Base-by-base conservation (phyloP, 2,797 vertebrate species). In the Iguana delicatissima region DNA sequence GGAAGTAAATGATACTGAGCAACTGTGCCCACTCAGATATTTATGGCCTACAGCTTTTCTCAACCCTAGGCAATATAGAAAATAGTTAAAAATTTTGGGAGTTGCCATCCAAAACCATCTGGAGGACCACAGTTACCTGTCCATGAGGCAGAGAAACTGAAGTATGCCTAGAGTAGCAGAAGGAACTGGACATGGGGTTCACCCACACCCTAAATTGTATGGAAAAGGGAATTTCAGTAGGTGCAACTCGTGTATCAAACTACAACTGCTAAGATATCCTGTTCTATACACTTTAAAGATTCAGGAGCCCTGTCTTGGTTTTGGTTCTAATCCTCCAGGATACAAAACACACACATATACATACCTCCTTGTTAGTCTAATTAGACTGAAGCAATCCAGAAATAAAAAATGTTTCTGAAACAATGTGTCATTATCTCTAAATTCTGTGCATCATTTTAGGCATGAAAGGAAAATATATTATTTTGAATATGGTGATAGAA, bases 401-500 rank as follows among this genome's bases (percentile, higher is more conserved):
- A 69, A 80, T 83, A n/a, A 92, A 4, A 35, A 89, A 24, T 57
- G 46, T 79, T 59, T 57, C 42, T 87, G 81, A 46, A 85, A 79
- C 84, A 13, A 80, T 85, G 35, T 59, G 20, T 29, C 80, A 52
- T 89, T 77, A 85, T 64, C 26, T 55, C 38, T 84, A 85, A 74
- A 64, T 10, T 62, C 62, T 92, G 32, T 6, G 22, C 4, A 0
- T 74, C 91, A 52, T 42, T 74, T 89, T 13, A 76, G 90, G 46
- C 59, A 67, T 77, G 18, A 87, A 52, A 5, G 6, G 10, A 12
- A 4, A 0, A 1, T 80, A n/a, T 2, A 38, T 91, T 89, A 86
- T 72, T 84, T 80, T 52, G 12, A 26, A 29, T 91, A 89, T 76
- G 80, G 81, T 80, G 88, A 92, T 87, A 14, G 6, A 84, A 92